Evolutionary conservation across 2,888 invertebrate species (phyloP).

Genomic region (Thera britannica): DNA sequence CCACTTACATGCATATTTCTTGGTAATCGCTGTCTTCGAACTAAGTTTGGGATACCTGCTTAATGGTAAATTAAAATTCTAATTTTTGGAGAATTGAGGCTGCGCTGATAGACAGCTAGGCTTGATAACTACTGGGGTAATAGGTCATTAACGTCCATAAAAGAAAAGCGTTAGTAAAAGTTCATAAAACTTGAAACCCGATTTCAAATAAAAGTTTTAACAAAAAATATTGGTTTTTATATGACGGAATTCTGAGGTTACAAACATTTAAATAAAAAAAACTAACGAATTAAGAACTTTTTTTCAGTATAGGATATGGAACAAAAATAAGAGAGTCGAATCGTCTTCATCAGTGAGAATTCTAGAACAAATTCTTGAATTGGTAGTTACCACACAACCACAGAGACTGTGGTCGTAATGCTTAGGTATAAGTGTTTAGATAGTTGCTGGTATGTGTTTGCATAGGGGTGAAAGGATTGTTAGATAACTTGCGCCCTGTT

Average conservation of each 20-base stretch:
- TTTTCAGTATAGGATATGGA: no score
- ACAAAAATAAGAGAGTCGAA: conserved; percentile 12
- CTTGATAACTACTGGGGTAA: no score
- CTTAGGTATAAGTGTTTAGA: not conserved
- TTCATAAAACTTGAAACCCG: no score
- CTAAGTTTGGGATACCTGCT: conserved; percentile 17
- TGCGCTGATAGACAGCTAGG: not conserved
- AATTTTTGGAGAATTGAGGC: not conserved
- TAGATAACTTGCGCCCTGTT: not conserved
- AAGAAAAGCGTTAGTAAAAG: no score
- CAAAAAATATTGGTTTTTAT: no score
- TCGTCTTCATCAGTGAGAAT: conserved; percentile 20
- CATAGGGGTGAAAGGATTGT: not conserved
- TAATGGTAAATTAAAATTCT: conserved; percentile 24
- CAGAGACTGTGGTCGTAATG: not conserved
- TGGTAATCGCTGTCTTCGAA: conserved; percentile 30
- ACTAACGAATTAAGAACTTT: not conserved
- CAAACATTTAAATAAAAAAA: no score
- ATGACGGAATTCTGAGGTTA: no score
- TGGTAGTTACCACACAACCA: not conserved
- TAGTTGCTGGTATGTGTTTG: not conserved
- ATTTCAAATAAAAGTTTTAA: no score
- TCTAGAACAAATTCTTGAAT: conserved; percentile 6
- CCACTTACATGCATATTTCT: conserved; percentile 29
- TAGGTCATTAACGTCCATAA: no score